These are phyloP conservation scores for Fulica atra DNA, from an alignment of 2,113 vertebrate species.

Conservation along the genomic window DNA sequence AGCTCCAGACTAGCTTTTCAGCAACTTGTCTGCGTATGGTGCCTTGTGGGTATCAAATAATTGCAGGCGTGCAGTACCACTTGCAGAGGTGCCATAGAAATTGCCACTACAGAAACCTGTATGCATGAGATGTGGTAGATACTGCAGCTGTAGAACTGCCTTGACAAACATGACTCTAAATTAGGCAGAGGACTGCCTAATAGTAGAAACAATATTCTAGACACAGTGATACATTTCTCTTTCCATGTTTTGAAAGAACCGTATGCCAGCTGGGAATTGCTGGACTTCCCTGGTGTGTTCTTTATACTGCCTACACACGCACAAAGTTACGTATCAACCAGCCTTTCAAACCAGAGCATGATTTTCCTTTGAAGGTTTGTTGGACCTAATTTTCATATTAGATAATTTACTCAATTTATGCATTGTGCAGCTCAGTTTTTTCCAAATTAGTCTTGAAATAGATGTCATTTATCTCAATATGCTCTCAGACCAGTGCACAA, in stretches of 20 bases:
- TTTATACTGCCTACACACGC: not conserved
- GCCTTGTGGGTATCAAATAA: not conserved
- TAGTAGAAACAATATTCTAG: not conserved
- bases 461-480: not conserved
- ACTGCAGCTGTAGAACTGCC: not conserved
- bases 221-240: not conserved
- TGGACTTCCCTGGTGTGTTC: not conserved
- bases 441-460: conserved; percentile 6
- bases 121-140: not conserved
- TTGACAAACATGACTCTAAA: not conserved
- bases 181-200: not conserved
- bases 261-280: not conserved
- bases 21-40: not conserved
- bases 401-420: not conserved
- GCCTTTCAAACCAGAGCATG: not conserved
- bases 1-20: not conserved
- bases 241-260: not conserved
- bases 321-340: not conserved
- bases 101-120: not conserved
- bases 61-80: not conserved
- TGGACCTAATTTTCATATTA: not conserved
- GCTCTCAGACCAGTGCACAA: not conserved
- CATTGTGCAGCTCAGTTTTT: not conserved
- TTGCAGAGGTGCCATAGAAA: not conserved
- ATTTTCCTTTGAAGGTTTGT: not conserved